Evolutionary conservation across 2,888 invertebrate species (phyloP).

Genomic region (Agrotis clavis): DNA sequence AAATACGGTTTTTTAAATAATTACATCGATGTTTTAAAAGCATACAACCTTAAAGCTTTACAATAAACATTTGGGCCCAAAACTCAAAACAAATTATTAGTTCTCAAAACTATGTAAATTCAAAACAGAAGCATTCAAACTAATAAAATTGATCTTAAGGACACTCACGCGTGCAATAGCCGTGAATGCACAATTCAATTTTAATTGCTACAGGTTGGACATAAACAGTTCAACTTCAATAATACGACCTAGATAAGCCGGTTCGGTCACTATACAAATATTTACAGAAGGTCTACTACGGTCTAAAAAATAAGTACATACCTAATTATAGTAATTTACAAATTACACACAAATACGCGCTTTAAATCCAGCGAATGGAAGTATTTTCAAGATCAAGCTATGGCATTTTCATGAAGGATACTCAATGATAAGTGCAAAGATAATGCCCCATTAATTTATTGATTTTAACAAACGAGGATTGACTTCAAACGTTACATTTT

Average conservation of each 20-base stretch:
- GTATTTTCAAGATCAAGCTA: too few relatives aligned
- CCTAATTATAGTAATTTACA: too few relatives aligned
- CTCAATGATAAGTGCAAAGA: too few relatives aligned
- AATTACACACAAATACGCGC: not conserved
- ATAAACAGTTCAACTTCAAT: conserved; percentile 72
- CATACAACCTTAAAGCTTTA: too few relatives aligned
- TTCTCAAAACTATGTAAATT: not conserved
- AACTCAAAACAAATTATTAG: not conserved
- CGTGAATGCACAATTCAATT: conserved; percentile 54
- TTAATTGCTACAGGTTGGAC: conserved; percentile 64
- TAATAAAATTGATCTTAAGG: conserved; percentile 25
- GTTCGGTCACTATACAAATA: conserved; percentile 39
- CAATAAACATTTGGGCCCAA: not conserved
- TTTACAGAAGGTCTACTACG: conserved; percentile 8
- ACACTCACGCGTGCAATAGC: conserved; percentile 47
- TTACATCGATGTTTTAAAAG: too few relatives aligned
- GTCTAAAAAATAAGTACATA: too few relatives aligned
- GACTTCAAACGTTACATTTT: too few relatives aligned
- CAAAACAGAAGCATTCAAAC: not conserved
- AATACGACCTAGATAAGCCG: conserved; percentile 73
- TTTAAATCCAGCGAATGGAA: not conserved
- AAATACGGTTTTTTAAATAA: too few relatives aligned
- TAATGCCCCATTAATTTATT: too few relatives aligned
- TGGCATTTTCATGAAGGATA: too few relatives aligned
- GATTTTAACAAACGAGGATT: too few relatives aligned